Percentiles rank a stretch among this genome's conserved stretches.
phyloP scores from a whole-genome alignment of 2,797 vertebrate species.

The Enteromius radiatus region DNA sequence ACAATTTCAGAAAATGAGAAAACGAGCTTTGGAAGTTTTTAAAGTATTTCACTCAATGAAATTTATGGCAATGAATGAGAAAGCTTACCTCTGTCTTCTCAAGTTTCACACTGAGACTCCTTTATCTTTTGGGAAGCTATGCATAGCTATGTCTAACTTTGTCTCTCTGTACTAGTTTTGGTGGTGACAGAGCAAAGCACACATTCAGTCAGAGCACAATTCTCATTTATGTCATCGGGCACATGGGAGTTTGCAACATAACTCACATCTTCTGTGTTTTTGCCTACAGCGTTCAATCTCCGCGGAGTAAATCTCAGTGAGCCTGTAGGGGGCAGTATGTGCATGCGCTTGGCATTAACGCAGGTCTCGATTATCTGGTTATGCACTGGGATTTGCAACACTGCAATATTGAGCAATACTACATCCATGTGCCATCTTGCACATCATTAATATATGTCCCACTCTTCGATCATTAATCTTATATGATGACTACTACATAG shows the following conservation, averaged over 20 bases:
- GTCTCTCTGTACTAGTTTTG: conserved; percentile 24
- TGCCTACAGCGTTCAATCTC: conserved; percentile 8
- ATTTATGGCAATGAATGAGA: neutral
- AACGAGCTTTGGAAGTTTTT: neutral
- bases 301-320: neutral
- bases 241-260: conserved; percentile 28
- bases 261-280: conserved; percentile 3
- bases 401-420: conserved; percentile 43
- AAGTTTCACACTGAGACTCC: neutral
- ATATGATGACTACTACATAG: conserved; percentile 26
- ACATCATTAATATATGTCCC: conserved; percentile 42
- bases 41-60: neutral
- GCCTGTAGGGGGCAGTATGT: conserved; percentile 43
- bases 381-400: neutral
- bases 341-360: neutral
- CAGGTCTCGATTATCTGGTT: neutral
- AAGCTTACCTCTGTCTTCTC: neutral
- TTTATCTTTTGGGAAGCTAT: conserved; percentile 11
- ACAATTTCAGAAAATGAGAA: neutral
- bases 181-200: conserved; percentile 22
- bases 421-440: conserved; percentile 21
- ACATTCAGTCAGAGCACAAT: neutral
- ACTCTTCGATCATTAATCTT: conserved; percentile 41
- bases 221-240: conserved; percentile 12
- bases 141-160: neutral